phyloP scores from a whole-genome alignment of 2,888 invertebrate species.

The Hyles lineata region DNA sequence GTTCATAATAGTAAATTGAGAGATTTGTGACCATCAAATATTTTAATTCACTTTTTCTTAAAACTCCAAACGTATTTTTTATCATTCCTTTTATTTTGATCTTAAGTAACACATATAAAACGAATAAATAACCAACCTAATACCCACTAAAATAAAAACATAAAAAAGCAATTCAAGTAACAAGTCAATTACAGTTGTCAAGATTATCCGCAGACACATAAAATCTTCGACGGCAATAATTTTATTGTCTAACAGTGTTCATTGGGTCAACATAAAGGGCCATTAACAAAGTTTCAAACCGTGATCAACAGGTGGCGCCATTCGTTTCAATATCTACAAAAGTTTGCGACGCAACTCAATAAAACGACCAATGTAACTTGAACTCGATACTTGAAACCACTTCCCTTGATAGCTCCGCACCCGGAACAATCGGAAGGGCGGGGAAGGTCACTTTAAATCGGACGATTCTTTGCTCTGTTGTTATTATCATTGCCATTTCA shows the following conservation, averaged over 20 bases:
- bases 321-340: slow-evolving; percentile 84
- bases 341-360: slow-evolving; percentile 79
- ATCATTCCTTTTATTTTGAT: neutral
- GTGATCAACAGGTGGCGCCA: slow-evolving; percentile 80
- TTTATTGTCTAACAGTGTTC: slow-evolving; percentile 36
- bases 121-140: neutral
- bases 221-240: slow-evolving; percentile 14
- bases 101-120: neutral
- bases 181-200: slow-evolving; percentile 2
- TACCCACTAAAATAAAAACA: neutral
- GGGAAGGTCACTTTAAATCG: slow-evolving; percentile 58
- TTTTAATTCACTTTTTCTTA: too few relatives aligned
- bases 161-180: slow-evolving; percentile 7
- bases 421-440: slow-evolving; percentile 41
- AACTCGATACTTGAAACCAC: slow-evolving; percentile 43
- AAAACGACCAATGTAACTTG: slow-evolving; percentile 70
- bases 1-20: too few relatives aligned
- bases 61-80: too few relatives aligned
- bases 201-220: slow-evolving; percentile 18
- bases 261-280: slow-evolving; percentile 54
- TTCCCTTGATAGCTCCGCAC: slow-evolving; percentile 36
- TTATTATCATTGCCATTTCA: slow-evolving; percentile 73
- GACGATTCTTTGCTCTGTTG: slow-evolving; percentile 73
- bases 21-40: too few relatives aligned
- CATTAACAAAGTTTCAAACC: slow-evolving; percentile 78